Evolutionary conservation across 2,113 vertebrate genomes (phyloP).

Genomic region (Formicarius rufipectus): DNA sequence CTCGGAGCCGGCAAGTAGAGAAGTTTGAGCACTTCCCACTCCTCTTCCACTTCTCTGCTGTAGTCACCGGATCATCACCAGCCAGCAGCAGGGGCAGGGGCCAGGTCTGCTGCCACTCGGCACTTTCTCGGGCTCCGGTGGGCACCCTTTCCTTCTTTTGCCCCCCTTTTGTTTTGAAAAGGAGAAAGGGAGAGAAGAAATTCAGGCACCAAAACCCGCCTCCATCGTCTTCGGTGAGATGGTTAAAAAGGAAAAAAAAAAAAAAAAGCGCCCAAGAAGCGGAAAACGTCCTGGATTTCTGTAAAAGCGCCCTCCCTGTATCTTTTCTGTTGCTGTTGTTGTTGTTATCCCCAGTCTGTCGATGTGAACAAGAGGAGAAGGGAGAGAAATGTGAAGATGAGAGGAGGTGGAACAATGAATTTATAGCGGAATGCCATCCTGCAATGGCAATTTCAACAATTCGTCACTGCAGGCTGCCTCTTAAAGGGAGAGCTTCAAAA

Average conservation of each 20-base stretch:
- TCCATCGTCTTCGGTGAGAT: constrained; percentile 45
- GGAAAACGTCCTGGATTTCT: constrained; percentile 75
- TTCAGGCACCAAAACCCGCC: constrained; percentile 41
- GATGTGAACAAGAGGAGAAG: constrained; percentile 75
- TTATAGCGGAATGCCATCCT: constrained; percentile 87
- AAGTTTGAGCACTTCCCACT: constrained; percentile 63
- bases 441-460: constrained; percentile 84
- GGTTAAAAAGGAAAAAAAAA: background rate
- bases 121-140: constrained; percentile 26
- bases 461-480: constrained; percentile 84
- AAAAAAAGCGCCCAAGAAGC: background rate
- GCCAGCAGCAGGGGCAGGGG: background rate
- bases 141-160: constrained; percentile 47
- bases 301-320: constrained; percentile 40
- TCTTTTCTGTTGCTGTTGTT: constrained; percentile 39
- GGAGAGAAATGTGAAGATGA: constrained; percentile 82
- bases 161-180: constrained; percentile 45
- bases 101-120: constrained; percentile 29
- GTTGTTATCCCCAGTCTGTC: constrained; percentile 76
- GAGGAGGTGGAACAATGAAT: constrained; percentile 87
- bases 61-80: constrained; percentile 8
- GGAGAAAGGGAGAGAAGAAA: constrained; percentile 37
- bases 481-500: constrained; percentile 81
- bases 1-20: constrained; percentile 41
- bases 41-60: constrained; percentile 17